Evolutionary conservation across 2,888 invertebrate species (phyloP).

Genomic region (Parnassius apollo): DNA sequence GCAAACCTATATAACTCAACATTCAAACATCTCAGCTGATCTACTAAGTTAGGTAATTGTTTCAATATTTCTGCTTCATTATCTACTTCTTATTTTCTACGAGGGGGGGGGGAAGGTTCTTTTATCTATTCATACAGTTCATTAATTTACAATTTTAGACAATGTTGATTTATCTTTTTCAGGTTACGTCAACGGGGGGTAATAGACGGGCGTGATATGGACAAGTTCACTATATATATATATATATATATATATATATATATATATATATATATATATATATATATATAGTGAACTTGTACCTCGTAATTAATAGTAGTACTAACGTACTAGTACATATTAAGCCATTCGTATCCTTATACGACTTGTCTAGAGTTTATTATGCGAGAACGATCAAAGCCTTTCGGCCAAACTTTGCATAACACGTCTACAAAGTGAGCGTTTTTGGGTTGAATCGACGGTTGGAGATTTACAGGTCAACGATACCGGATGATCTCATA

Average conservation of each 20-base stretch:
- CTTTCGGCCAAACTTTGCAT: neutral
- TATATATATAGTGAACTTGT: too few relatives aligned
- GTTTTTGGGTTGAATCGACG: slow-evolving; percentile 22
- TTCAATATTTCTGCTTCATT: too few relatives aligned
- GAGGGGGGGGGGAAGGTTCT: too few relatives aligned
- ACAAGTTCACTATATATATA: slow-evolving; percentile 29
- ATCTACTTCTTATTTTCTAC: too few relatives aligned
- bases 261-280: too few relatives aligned
- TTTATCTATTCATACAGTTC: too few relatives aligned
- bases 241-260: too few relatives aligned
- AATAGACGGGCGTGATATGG: slow-evolving; percentile 47
- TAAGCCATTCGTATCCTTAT: slow-evolving; percentile 47
- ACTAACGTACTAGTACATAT: slow-evolving; percentile 32
- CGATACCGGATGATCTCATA: slow-evolving; percentile 43
- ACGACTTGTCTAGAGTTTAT: slow-evolving; percentile 36
- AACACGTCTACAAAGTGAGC: neutral
- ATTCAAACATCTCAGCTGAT: too few relatives aligned
- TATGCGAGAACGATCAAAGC: slow-evolving; percentile 26
- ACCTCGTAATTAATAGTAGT: too few relatives aligned
- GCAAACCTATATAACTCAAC: too few relatives aligned
- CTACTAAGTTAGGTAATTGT: too few relatives aligned
- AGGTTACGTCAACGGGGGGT: slow-evolving; percentile 58
- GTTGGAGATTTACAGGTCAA: slow-evolving; percentile 42
- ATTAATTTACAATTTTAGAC: neutral
- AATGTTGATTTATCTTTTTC: slow-evolving; percentile 1